Percentiles rank a stretch among this genome's conserved stretches.
Evolutionary conservation across 2,113 vertebrate species (phyloP).

Genomic region (Uria lomvia): DNA sequence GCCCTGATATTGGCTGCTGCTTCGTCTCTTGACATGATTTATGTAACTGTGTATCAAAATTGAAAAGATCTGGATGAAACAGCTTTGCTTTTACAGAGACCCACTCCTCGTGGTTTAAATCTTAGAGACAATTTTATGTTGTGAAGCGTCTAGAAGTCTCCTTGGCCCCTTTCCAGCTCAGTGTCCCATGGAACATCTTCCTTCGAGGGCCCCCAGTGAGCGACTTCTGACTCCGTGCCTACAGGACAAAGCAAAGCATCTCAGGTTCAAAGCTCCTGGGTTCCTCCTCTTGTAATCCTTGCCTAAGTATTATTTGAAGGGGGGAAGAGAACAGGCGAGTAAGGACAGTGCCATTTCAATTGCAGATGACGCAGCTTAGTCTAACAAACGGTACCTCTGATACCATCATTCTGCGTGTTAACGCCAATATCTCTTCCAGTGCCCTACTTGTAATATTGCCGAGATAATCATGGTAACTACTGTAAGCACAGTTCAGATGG

Average conservation of each 20-base stretch:
- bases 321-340: background rate
- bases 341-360: background rate
- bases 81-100: background rate
- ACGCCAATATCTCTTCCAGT: background rate
- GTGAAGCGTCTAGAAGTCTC: background rate
- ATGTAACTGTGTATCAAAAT: background rate
- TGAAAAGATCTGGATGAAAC: background rate
- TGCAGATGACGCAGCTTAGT: background rate
- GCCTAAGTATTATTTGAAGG: background rate
- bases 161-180: background rate
- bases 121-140: background rate
- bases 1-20: background rate
- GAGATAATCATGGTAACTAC: background rate
- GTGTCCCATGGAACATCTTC: background rate
- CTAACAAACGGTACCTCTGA: background rate
- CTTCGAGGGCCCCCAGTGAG: fast-evolving
- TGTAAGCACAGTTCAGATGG: background rate
- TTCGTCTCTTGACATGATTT: background rate
- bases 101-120: background rate
- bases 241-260: background rate
- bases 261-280: background rate
- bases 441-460: background rate
- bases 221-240: background rate
- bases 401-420: background rate
- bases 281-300: background rate